Conservation (phyloP, 1,140 invertebrate genomes). For the Melipona quadrifasciata region DNA sequence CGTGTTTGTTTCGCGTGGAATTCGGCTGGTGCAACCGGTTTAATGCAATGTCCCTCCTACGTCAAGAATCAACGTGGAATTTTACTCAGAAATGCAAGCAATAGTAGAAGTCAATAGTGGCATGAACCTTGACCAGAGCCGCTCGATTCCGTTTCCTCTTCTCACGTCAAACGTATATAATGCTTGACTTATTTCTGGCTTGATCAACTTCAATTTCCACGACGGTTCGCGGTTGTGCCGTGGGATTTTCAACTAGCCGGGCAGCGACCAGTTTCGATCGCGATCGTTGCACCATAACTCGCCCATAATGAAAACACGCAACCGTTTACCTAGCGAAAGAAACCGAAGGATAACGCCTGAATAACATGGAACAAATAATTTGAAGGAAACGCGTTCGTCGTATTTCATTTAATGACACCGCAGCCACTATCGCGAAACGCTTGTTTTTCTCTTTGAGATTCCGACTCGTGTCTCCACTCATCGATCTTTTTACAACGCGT, state of each 20-base stretch:
- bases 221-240: neutral
- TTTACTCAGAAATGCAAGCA: neutral
- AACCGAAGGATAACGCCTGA: neutral
- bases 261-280: neutral
- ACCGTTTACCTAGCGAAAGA: neutral
- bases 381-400: neutral
- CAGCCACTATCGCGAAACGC: neutral
- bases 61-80: neutral
- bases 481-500: neutral
- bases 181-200: neutral
- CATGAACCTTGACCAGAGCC: neutral
- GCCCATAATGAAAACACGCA: neutral
- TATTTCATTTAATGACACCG: neutral
- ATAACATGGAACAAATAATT: neutral
- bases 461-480: neutral
- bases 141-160: neutral
- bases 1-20: too few species aligned
- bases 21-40: slow-evolving; percentile 7
- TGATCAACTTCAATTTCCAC: too few species aligned
- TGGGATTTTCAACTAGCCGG: neutral
- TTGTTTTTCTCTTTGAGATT: neutral
- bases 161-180: too few species aligned
- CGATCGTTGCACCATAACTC: neutral
- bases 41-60: slow-evolving; percentile 14
- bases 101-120: neutral